phyloP scores from a whole-genome alignment of 2,113 vertebrate species.

The Urocolius indicus region DNA sequence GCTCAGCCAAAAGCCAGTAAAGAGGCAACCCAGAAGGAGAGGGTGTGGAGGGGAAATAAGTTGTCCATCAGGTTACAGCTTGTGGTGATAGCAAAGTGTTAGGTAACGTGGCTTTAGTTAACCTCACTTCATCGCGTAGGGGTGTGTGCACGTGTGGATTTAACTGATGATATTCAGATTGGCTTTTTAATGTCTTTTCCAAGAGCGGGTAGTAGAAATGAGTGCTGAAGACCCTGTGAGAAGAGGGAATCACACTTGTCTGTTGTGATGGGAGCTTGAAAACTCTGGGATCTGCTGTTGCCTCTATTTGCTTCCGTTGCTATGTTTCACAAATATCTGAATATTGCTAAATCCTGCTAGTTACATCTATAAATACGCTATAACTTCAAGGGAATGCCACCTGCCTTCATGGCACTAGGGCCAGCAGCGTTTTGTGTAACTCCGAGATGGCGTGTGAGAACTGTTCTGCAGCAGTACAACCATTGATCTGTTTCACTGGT shows the following conservation, averaged over 20 bases:
- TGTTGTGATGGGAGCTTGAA: not conserved
- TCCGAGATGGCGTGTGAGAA: not conserved
- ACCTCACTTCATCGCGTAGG: not conserved
- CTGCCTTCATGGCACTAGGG: not conserved
- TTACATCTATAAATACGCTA: not conserved
- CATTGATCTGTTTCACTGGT: not conserved
- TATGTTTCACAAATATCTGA: not conserved
- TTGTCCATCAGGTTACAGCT: not conserved
- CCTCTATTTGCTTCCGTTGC: not conserved
- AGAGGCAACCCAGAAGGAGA: not conserved
- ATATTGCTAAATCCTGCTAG: not conserved
- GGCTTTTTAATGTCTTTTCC: not conserved
- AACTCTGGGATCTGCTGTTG: not conserved
- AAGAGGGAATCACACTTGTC: not conserved
- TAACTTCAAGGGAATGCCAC: not conserved
- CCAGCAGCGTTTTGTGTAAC: not conserved
- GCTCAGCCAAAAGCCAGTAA: not conserved
- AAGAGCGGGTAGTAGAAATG: not conserved
- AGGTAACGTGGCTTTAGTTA: not conserved
- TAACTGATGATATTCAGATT: not conserved
- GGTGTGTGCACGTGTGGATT: not conserved
- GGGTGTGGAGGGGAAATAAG: not conserved
- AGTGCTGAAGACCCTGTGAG: not conserved
- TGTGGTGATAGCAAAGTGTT: not conserved
- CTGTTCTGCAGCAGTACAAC: not conserved